phyloP scores from a whole-genome alignment of 2,888 invertebrate genomes.

The Carcina quercana region DNA sequence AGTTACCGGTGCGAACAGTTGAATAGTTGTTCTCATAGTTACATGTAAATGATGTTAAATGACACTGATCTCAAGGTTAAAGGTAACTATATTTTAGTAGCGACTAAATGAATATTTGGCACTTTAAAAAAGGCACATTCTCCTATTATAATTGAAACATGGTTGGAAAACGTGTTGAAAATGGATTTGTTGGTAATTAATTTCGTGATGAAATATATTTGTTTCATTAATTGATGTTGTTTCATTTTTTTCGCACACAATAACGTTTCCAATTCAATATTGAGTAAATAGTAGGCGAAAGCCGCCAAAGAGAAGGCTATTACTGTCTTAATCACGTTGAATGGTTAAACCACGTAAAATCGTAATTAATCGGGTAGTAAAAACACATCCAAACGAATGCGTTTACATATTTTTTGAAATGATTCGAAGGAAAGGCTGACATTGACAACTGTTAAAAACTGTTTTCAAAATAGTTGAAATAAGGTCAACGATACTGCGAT shows the following conservation, averaged over 20 bases:
- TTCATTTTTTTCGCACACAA: constrained; percentile 37
- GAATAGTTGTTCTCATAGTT: background rate
- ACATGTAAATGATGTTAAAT: constrained; percentile 33
- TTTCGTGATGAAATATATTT: constrained; percentile 76
- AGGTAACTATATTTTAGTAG: constrained; percentile 51
- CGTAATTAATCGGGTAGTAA: too few relatives aligned
- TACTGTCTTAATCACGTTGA: too few relatives aligned
- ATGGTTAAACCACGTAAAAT: too few relatives aligned
- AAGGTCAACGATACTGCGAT: too few relatives aligned
- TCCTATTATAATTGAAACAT: constrained; percentile 69
- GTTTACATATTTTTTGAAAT: too few relatives aligned
- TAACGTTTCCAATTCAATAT: too few relatives aligned
- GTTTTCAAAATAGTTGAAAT: too few relatives aligned
- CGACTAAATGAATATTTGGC: constrained; percentile 69
- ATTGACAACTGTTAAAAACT: too few relatives aligned
- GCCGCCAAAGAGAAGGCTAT: too few relatives aligned
- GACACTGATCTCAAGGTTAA: constrained; percentile 59
- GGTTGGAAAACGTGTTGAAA: constrained; percentile 73
- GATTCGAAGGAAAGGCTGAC: too few relatives aligned
- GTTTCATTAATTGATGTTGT: constrained; percentile 62
- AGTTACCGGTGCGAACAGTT: constrained; percentile 25
- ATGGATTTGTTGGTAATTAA: constrained; percentile 76
- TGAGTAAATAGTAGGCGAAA: too few relatives aligned
- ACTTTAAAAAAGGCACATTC: constrained; percentile 73
- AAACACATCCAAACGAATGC: too few relatives aligned